Evolutionary conservation across 2,888 invertebrate genomes (phyloP).

Genomic region (Paralinhomoeus sp.): DNA sequence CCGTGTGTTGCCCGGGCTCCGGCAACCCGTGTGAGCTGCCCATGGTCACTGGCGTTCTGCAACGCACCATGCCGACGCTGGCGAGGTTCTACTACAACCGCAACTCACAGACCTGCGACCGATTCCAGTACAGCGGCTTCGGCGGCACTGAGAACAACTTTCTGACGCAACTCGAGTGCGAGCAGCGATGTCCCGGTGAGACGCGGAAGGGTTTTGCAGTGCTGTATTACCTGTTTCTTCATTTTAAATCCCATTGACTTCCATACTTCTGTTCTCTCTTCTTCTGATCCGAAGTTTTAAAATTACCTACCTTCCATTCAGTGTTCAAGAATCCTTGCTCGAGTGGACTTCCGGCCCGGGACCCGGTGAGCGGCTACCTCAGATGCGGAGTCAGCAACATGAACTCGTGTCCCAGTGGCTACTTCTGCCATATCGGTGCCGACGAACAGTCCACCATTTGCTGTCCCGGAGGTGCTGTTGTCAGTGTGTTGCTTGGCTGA

Average conservation of each 20-base stretch:
- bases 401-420: constrained; percentile 2
- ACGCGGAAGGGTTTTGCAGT: too few species aligned
- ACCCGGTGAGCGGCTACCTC: neutral
- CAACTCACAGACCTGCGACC: constrained; percentile 5
- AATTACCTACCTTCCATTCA: neutral
- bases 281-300: neutral
- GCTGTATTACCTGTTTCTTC: too few species aligned
- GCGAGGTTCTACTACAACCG: constrained; percentile 8
- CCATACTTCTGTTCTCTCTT: too few species aligned
- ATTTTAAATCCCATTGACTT: neutral
- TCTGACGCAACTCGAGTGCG: constrained; percentile 6
- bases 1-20: constrained; percentile 2
- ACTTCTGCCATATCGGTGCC: constrained; percentile 7
- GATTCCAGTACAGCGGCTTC: constrained; percentile 7
- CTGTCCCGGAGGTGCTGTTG: constrained; percentile 15
- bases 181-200: constrained; percentile 7
- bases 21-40: constrained; percentile 6
- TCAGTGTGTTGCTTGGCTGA: neutral
- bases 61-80: neutral
- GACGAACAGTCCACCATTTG: constrained; percentile 13
- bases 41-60: constrained; percentile 6
- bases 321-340: constrained; percentile 7
- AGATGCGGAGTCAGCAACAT: constrained; percentile 3
- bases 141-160: constrained; percentile 9
- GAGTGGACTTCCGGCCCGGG: constrained; percentile 3